Percentiles rank a stretch among this genome's conserved stretches.
Conservation (phyloP, 1,140 invertebrate genomes). For the Sitodiplosis mosellana region DNA sequence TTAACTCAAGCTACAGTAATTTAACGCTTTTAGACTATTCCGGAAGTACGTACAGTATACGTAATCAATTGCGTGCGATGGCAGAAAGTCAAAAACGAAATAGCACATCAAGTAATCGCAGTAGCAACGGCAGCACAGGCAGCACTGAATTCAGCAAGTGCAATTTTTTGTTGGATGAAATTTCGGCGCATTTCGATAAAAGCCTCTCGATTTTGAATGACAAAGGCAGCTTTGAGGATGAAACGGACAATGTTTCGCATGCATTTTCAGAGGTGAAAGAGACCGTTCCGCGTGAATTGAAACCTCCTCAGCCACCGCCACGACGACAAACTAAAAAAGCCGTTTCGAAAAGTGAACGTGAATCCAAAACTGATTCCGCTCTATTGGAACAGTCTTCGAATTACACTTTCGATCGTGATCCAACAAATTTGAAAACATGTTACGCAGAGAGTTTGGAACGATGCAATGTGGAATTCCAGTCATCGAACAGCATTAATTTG, state of each 20-base stretch:
- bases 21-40: slow-evolving; percentile 18
- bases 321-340: not conserved
- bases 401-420: slow-evolving; percentile 23
- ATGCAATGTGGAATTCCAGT: slow-evolving; percentile 14
- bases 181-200: slow-evolving; percentile 29
- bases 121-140: not conserved
- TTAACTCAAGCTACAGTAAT: slow-evolving; percentile 23
- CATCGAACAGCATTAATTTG: not conserved
- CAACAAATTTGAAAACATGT: slow-evolving; percentile 17
- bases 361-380: slow-evolving; percentile 3
- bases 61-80: not conserved
- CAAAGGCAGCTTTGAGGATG: slow-evolving; percentile 2
- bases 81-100: slow-evolving; percentile 4
- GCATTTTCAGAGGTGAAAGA: not conserved
- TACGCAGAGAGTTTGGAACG: slow-evolving; percentile 21
- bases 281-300: too few relatives aligned
- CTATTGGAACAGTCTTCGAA: not conserved
- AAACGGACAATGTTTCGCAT: not conserved
- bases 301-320: not conserved
- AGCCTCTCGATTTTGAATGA: slow-evolving; percentile 31
- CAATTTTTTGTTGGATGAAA: slow-evolving; percentile 22
- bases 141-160: slow-evolving; percentile 8
- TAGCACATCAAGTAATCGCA: not conserved
- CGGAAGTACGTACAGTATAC: slow-evolving; percentile 1
- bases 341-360: slow-evolving; percentile 12